phyloP scores from a whole-genome alignment of 2,113 vertebrate species.

The Saguinus imperator region DNA sequence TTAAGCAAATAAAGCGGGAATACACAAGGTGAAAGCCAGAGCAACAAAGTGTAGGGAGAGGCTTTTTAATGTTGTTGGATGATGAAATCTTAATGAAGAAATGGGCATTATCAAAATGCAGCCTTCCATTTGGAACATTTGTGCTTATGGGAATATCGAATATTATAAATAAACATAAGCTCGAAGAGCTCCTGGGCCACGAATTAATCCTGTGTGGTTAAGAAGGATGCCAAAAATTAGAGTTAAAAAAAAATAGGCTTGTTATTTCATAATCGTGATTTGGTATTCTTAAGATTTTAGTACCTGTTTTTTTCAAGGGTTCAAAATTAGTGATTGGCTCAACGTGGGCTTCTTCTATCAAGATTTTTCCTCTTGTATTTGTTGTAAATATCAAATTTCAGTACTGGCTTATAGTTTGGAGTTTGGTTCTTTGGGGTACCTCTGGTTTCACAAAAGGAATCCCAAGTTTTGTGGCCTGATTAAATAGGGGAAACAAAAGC shows the following conservation, averaged over 20 bases:
- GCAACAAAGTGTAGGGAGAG: constrained; percentile 86
- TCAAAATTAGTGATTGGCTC: constrained; percentile 60
- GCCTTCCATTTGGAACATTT: constrained; percentile 79
- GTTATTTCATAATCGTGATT: constrained; percentile 29
- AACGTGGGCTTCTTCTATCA: background rate
- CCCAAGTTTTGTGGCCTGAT: background rate
- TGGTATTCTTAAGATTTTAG: constrained; percentile 15
- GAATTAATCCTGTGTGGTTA: constrained; percentile 77
- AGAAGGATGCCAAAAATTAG: constrained; percentile 57
- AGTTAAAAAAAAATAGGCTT: constrained; percentile 45
- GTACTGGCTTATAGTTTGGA: background rate
- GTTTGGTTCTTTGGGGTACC: background rate
- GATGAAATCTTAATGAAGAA: constrained; percentile 98
- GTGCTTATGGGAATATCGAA: constrained; percentile 82
- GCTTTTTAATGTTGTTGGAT: constrained; percentile 92
- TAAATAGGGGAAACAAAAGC: background rate
- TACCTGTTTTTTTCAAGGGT: constrained; percentile 51
- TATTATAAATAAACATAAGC: constrained; percentile 89
- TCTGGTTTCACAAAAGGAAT: constrained; percentile 36
- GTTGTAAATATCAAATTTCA: background rate
- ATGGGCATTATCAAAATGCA: constrained; percentile 92
- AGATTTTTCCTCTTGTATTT: background rate
- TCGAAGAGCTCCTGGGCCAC: constrained; percentile 70
- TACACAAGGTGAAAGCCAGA: constrained; percentile 87
- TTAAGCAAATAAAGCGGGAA: constrained; percentile 94